These are phyloP conservation scores for Cyclophora albipunctata DNA, from an alignment of 2,888 invertebrate species.

Conservation along the genomic window DNA sequence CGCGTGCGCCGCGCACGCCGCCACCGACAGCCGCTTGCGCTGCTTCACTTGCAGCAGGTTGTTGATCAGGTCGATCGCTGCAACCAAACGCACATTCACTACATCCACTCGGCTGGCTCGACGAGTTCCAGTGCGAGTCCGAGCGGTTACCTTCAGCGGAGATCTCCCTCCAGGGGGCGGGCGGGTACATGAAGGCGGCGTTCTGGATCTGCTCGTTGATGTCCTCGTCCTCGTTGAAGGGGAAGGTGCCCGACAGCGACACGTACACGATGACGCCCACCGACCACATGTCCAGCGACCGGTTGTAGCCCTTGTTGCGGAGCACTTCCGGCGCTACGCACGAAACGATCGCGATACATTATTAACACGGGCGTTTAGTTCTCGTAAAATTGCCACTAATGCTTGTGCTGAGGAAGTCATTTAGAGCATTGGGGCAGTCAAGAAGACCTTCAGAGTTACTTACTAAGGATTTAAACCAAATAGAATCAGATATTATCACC, in stretches of 20 bases:
- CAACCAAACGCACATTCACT: slow-evolving; percentile 28
- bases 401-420: too few relatives aligned
- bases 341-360: too few relatives aligned
- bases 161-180: slow-evolving; percentile 97
- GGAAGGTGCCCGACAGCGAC: slow-evolving; percentile 98
- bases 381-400: neutral
- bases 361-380: too few relatives aligned
- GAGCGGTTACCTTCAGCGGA: slow-evolving; percentile 69
- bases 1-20: slow-evolving; percentile 94
- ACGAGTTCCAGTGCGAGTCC: too few relatives aligned
- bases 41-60: slow-evolving; percentile 98
- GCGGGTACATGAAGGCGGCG: slow-evolving; percentile 99
- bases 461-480: too few relatives aligned
- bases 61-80: slow-evolving; percentile 98
- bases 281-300: slow-evolving; percentile 99
- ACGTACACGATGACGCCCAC: slow-evolving; percentile 99
- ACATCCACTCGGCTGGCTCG: too few relatives aligned
- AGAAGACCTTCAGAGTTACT: too few relatives aligned
- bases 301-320: slow-evolving; percentile 98
- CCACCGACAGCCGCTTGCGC: slow-evolving; percentile 95
- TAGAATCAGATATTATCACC: too few relatives aligned
- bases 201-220: slow-evolving; percentile 99
- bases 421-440: too few relatives aligned
- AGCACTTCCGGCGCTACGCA: slow-evolving; percentile 94
- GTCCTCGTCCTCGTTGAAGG: slow-evolving; percentile 99